Percentiles rank a stretch among this genome's conserved stretches.
phyloP scores from a whole-genome alignment of 2,113 vertebrate species.

The Tragelaphus scriptus region DNA sequence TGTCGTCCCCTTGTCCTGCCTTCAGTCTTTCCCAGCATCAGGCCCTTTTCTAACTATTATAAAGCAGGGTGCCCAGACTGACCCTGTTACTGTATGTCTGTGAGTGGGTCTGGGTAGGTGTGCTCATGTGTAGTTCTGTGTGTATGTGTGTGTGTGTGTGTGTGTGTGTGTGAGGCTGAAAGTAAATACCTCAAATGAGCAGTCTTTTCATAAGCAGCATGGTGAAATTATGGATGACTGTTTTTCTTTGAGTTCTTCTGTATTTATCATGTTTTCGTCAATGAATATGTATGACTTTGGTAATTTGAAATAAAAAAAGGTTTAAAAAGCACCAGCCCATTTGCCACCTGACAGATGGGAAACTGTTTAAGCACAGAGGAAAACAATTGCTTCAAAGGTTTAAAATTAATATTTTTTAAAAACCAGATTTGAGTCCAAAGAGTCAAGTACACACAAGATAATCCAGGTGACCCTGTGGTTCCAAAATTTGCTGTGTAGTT shows the following conservation, averaged over 20 bases:
- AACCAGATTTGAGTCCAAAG: neutral
- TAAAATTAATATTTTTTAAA: slow-evolving; percentile 20
- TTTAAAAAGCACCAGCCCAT: slow-evolving; percentile 49
- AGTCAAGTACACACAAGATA: neutral
- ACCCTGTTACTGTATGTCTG: neutral
- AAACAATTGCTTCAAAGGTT: slow-evolving; percentile 56
- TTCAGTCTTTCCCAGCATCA: neutral
- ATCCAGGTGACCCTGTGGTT: neutral
- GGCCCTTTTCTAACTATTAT: neutral
- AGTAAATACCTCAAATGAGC: neutral
- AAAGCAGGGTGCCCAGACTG: neutral
- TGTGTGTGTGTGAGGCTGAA: neutral
- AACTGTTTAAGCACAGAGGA: slow-evolving; percentile 8
- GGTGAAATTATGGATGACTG: neutral
- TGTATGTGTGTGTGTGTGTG: neutral
- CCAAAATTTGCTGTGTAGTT: neutral
- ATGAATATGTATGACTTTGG: slow-evolving; percentile 62
- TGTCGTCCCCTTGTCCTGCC: neutral
- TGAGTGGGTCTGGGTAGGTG: neutral
- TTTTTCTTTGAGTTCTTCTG: slow-evolving; percentile 28
- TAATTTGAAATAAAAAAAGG: slow-evolving; percentile 52
- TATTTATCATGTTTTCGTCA: slow-evolving; percentile 52
- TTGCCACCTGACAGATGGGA: slow-evolving; percentile 63
- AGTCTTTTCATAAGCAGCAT: neutral
- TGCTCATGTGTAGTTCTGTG: neutral